A percentile compares a stretch with the other conserved stretches of the same genome.
Evolutionary conservation across 2,797 vertebrate species (phyloP).

Genomic region (Onychomys torridus): DNA sequence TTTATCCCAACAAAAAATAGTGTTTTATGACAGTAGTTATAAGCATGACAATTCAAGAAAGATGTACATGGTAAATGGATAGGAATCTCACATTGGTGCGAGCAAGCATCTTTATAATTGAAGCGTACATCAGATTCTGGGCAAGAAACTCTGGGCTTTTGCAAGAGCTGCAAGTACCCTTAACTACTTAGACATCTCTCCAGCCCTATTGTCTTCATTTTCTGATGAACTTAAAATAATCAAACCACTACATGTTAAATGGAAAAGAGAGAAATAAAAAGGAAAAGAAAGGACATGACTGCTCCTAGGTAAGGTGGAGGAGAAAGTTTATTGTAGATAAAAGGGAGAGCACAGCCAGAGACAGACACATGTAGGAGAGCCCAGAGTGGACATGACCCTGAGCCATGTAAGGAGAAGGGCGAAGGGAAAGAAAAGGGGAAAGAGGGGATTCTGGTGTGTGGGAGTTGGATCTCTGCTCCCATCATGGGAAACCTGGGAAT

Average conservation of each 20-base stretch:
- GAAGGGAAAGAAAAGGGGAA: no score
- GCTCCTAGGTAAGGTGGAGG: no score
- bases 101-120: not conserved
- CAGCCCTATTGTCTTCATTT: not conserved
- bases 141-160: not conserved
- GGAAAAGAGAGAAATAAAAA: not conserved
- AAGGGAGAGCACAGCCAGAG: no score
- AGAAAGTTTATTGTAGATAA: no score
- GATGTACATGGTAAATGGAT: not conserved
- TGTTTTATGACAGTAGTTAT: not conserved
- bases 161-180: not conserved
- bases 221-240: not conserved
- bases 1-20: constrained; percentile 15
- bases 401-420: no score
- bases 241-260: not conserved
- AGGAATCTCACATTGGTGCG: not conserved
- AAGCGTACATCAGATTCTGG: not conserved
- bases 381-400: no score
- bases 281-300: no score
- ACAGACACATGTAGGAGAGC: no score
- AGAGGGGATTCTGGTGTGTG: no score
- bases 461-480: not conserved
- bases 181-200: not conserved
- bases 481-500: not conserved
- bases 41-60: constrained; percentile 8